A percentile compares a stretch with the other conserved stretches of the same genome.
Evolutionary conservation across 1,140 invertebrate genomes (phyloP).

Genomic region (Phymorhynchus buccinoides): DNA sequence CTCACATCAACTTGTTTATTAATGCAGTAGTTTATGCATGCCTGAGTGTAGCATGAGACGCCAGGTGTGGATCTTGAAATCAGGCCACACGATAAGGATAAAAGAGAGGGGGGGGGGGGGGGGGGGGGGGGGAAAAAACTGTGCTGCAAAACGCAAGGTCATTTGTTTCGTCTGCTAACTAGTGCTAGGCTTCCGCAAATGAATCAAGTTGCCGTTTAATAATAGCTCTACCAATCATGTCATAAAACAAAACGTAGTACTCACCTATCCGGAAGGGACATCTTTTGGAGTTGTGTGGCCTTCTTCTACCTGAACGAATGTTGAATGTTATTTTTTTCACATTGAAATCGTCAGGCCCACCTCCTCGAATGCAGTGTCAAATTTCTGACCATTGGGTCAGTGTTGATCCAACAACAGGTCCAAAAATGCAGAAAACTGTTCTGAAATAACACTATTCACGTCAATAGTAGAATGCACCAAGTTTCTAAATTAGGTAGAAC

Average conservation of each 20-base stretch:
- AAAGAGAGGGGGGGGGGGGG: no score
- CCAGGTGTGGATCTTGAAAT: no score
- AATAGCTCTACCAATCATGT: no score
- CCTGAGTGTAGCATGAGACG: no score
- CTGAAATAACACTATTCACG: neutral
- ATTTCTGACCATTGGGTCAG: slow-evolving; percentile 34
- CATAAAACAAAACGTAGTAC: neutral
- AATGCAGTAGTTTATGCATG: no score
- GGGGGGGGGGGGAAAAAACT: no score
- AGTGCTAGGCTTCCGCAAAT: no score
- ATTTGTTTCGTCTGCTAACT: no score
- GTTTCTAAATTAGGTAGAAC: neutral
- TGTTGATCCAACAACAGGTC: neutral
- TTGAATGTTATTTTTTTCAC: neutral
- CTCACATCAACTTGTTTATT: no score
- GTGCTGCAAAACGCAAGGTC: no score
- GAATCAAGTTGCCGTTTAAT: no score
- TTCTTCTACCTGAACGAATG: slow-evolving; percentile 1
- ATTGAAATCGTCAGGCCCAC: slow-evolving; percentile 29
- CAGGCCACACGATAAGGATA: no score
- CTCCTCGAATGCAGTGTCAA: slow-evolving; percentile 21
- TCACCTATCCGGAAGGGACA: slow-evolving; percentile 43
- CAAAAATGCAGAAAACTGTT: neutral
- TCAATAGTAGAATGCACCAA: neutral
- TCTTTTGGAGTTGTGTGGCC: neutral